These are phyloP conservation scores for Neosalanx taihuensis DNA, from an alignment of 2,797 vertebrate species.

Conservation along the genomic window DNA sequence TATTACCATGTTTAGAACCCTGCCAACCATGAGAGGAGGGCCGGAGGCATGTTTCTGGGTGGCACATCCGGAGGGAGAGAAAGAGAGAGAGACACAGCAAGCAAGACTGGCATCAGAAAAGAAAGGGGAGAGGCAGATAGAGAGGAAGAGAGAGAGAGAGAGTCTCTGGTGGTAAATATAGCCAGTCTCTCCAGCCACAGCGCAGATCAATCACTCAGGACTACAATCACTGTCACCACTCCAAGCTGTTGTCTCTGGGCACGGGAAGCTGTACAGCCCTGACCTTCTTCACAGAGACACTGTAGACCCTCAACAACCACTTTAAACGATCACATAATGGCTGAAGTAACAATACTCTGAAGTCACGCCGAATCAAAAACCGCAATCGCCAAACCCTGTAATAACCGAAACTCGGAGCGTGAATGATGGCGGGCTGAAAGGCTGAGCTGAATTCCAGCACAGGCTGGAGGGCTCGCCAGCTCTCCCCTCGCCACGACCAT, in stretches of 20 bases:
- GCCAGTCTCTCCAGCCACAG: not conserved
- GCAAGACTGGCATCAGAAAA: too few relatives aligned
- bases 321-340: too few relatives aligned
- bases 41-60: not conserved
- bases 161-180: conserved; percentile 8
- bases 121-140: not conserved
- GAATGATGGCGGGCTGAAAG: too few relatives aligned
- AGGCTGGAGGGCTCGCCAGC: conserved; percentile 36
- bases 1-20: conserved; percentile 7
- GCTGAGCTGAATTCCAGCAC: not conserved
- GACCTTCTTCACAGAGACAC: not conserved
- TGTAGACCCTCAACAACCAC: not conserved
- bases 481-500: conserved; percentile 46
- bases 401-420: too few relatives aligned
- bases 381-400: too few relatives aligned
- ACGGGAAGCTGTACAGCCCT: not conserved
- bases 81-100: not conserved
- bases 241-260: not conserved
- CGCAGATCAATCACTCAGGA: conserved; percentile 6
- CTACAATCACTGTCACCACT: conserved; percentile 12
- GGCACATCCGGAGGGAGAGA: not conserved
- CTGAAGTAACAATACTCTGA: too few relatives aligned
- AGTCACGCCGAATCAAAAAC: too few relatives aligned
- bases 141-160: conserved; percentile 2
- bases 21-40: conserved; percentile 1